These are phyloP conservation scores for Heliconius ismenius DNA, from an alignment of 2,888 invertebrate species.

Conservation along the genomic window DNA sequence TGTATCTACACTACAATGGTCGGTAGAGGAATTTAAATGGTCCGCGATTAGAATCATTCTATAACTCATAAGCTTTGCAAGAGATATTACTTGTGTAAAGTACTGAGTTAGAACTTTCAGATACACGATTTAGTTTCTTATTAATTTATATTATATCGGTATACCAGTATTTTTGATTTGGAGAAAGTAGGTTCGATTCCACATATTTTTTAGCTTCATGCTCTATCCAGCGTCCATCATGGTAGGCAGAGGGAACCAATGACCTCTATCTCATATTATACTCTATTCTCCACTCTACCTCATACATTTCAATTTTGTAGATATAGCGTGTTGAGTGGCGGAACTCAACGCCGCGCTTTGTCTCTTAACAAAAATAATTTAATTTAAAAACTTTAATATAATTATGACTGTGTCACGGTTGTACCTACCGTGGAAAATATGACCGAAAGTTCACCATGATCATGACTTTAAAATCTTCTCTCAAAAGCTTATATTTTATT, in stretches of 20 bases:
- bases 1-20: conserved; percentile 21
- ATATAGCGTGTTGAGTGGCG: no score
- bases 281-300: no score
- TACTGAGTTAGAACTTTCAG: background rate
- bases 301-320: no score
- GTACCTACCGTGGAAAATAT: no score
- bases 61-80: conserved; percentile 21
- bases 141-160: conserved; percentile 7
- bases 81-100: conserved; percentile 23
- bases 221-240: background rate
- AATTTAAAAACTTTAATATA: no score
- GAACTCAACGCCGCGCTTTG: no score
- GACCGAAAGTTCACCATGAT: no score
- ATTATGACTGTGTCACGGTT: no score
- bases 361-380: no score
- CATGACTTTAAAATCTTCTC: no score
- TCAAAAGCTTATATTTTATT: no score
- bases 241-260: background rate
- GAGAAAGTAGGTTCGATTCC: background rate
- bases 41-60: conserved; percentile 26
- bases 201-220: background rate
- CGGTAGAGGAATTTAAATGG: conserved; percentile 25
- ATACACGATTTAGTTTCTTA: background rate
- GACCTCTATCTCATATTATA: background rate
- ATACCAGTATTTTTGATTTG: background rate